Base-by-base conservation (phyloP, 2,113 vertebrate species). In the Eubucco bourcierii region DNA sequence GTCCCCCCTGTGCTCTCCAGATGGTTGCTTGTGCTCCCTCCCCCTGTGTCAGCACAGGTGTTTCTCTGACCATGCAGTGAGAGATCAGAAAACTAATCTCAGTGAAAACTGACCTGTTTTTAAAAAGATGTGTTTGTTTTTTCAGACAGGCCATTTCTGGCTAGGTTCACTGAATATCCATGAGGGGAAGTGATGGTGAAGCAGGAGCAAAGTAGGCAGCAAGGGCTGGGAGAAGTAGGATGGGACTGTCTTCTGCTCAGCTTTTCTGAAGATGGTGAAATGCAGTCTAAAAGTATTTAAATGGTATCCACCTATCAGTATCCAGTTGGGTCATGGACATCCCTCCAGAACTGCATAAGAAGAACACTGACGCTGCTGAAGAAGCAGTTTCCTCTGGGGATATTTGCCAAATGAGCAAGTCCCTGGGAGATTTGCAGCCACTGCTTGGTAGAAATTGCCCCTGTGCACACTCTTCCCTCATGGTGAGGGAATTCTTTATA, bases 81-180 rank as follows among this genome's bases (percentile, higher is more conserved):
- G 87, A 85, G 90, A 90, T 78, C 83, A 64, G 92, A 93, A 96
- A 96, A 84, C 82, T 44, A 88, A 94, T 80, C 90, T 95, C 85
- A 44, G 65, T 80, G 92, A 88, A 95, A 91, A 86, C 2, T 90
- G 88, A 96, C 88, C 94, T 92, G 86, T 58, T 91, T 95, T 80
- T 47, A 85, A 92, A 86, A 55, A 91, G 66, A 84, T 80, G 64
- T 60, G 74, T 80, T 41, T 71, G 28, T 4, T 90, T 90, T 90
- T 80, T 93, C 88, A 67, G 82, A 77, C 90, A 90, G 78, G 63
- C 81, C 84, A 4, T 76, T 90, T 94, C 80, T 66, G 63, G 20
- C 47, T 65, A 58, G 28, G 13, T 55, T 94, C 81, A 70, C 71
- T 61, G 75, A 41, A 33, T 8, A 46, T 53, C 78, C 58, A 27